phyloP scores from a whole-genome alignment of 2,888 invertebrate genomes.

The Aspidiotus destructor region DNA sequence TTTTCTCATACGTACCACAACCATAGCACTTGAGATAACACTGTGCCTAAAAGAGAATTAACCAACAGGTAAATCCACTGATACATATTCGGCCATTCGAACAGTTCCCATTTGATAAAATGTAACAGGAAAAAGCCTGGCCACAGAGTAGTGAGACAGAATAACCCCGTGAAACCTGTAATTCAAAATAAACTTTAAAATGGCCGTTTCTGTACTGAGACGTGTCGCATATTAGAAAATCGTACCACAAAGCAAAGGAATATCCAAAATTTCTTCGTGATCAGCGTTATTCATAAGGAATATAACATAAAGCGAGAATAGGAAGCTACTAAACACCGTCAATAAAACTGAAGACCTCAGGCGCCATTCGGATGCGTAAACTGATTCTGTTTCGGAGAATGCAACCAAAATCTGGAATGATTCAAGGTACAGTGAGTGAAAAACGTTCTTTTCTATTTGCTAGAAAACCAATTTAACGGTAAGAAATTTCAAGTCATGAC shows the following conservation, averaged over 20 bases:
- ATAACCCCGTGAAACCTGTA: slow-evolving; percentile 85
- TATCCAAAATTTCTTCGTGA: slow-evolving; percentile 86
- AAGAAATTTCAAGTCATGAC: too few species aligned
- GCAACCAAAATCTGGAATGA: slow-evolving; percentile 17
- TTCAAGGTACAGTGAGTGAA: neutral
- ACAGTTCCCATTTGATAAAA: slow-evolving; percentile 68
- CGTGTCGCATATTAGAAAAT: slow-evolving; percentile 29
- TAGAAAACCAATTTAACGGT: neutral
- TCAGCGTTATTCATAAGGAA: slow-evolving; percentile 64
- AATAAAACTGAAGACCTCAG: slow-evolving; percentile 24
- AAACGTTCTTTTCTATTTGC: neutral
- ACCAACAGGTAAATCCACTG: slow-evolving; percentile 71
- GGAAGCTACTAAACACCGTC: slow-evolving; percentile 60
- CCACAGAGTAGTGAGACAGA: slow-evolving; percentile 80
- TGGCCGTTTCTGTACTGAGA: neutral
- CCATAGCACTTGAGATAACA: slow-evolving; percentile 86
- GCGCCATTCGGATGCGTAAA: slow-evolving; percentile 7
- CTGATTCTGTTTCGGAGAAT: slow-evolving; percentile 1
- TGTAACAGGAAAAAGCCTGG: slow-evolving; percentile 80
- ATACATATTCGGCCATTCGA: slow-evolving; percentile 71
- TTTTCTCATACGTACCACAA: slow-evolving; percentile 56
- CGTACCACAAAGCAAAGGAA: slow-evolving; percentile 89
- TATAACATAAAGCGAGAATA: slow-evolving; percentile 83
- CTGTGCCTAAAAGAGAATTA: slow-evolving; percentile 83
- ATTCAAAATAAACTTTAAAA: neutral